Base-by-base conservation (phyloP, 2,797 vertebrate species). In the Rhadinocentrus ornatus region DNA sequence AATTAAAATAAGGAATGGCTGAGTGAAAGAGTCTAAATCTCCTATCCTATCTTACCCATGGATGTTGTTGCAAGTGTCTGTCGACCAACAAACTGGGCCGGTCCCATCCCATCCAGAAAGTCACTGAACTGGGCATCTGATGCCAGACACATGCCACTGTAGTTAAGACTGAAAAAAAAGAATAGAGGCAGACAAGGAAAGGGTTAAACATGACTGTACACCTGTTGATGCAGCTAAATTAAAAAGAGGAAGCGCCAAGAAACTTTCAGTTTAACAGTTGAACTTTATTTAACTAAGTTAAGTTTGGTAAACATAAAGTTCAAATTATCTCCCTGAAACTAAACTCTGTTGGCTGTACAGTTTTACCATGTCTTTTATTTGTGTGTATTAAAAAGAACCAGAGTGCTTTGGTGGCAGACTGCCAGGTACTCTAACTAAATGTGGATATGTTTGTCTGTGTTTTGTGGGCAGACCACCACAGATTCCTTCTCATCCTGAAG, bases 71-170 rank as follows among this genome's bases (percentile, higher is more conserved):
- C 98, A 89, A 99, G 91, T 4, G 97, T 98, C 91, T 99, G 98
- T 57, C 98, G 94, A 46, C 97, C 98, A n/a, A 99, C 98, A 15
- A 99, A 95, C 90, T 99, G 98, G 46, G 95, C 97, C 15, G 98
- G 98, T 84, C 98, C 98, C 86, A 99, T 96, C 66, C 98, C 98
- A 73, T 99, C 98, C 70, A 99, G 93, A 91, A 99, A 99, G 92
- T 99, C 98, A 35, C 97, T 98, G 93, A 99, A 99, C 83, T 99
- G 98, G 77, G 97, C 96, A 41, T 99, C 98, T 0, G 97, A 96
- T 0, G 98, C 97, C 90, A 99, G 89, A 88, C 97, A 98, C 91
- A 98, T 95, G 58, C 98, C 97, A 39, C 97, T 98, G 91, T 99
- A 99, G 95, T 98, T 99, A 73, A 99, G 93, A 89, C 98, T 99